A percentile compares a stretch with the other conserved stretches of the same genome.
These are phyloP conservation scores for Galeopterus variegatus DNA, from an alignment of 2,113 vertebrate species.

Conservation along the genomic window DNA sequence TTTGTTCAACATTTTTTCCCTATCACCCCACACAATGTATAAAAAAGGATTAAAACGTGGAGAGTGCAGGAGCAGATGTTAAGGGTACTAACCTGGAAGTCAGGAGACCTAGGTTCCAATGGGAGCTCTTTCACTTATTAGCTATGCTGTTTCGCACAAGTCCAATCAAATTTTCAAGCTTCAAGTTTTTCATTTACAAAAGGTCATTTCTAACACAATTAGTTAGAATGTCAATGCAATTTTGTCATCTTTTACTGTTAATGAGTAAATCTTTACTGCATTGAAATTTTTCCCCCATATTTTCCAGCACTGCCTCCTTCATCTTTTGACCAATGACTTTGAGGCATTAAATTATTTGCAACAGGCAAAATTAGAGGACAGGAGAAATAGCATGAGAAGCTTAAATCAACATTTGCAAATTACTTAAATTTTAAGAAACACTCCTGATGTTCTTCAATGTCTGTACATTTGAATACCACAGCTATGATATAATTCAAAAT, in stretches of 20 bases:
- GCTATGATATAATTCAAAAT: conserved; percentile 4
- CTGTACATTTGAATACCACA: neutral
- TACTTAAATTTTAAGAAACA: neutral
- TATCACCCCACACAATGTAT: too few species aligned
- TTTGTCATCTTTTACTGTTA: conserved; percentile 29
- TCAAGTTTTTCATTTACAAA: neutral
- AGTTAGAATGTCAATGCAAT: conserved; percentile 2
- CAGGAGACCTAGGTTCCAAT: neutral
- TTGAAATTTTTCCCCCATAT: neutral
- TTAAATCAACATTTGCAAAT: neutral
- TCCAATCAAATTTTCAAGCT: neutral
- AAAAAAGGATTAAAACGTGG: neutral
- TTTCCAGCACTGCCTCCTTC: neutral
- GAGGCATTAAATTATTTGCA: neutral
- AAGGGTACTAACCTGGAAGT: neutral
- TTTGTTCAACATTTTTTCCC: neutral
- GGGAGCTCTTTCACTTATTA: neutral
- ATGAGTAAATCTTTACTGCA: neutral
- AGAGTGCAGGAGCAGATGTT: neutral
- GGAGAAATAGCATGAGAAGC: neutral
- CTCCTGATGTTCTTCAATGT: neutral
- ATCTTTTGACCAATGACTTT: neutral
- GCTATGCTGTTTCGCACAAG: neutral
- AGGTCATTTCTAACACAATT: neutral
- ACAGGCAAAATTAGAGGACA: neutral